Evolutionary conservation across 2,797 vertebrate genomes (phyloP), one percentile per base, ranked within the genome.

Genomic region (Tiaroga cobitis): DNA sequence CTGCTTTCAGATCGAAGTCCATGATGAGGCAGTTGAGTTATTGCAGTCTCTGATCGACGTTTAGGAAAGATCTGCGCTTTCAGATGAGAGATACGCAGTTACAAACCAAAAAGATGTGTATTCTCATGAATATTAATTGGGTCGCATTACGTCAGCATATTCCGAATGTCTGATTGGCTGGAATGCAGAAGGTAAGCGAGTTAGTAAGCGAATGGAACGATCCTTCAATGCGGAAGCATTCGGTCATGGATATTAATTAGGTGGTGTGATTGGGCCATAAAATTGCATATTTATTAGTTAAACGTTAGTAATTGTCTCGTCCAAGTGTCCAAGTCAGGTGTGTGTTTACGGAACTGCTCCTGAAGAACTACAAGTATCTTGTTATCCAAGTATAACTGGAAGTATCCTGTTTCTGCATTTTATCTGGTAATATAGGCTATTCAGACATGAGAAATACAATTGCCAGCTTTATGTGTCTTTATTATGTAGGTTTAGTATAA

Each of bases 1-100:
- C 89, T 82, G 84, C 49, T 6, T 5, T 4, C 43, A 89, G 72
- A 74, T 89, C 87, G 13, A 89, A 85, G 39, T 86, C 84, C 89
- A 90, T 90, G 80, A 70, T 61, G 46, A 3, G 11, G 0, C 5
- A 29, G 19, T 1, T 34, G 8, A n/a, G 21, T 3, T 3, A 18
- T 1, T 5, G 1, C 18, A 46, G 16, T 13, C 4, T 51, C 59
- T 37, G 70, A 65, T 15, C 21, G 8, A 39, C 4, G 41, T 63
- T 19, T 49, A 9, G n/a, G 72, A 4, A 13, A 10, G 4, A 39
- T 26, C 0, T 24, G 24, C 2, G 15, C 19, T n/a, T 73, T 75
- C 1, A 11, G 5, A 0, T 8, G 29, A 67, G 18, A 8, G 2
- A 54, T 54, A 54, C 51, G 51, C 7, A 8, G 19, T 18, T 6